phyloP scores from a whole-genome alignment of 2,797 vertebrate species.

The Platyrinchus mystaceus region DNA sequence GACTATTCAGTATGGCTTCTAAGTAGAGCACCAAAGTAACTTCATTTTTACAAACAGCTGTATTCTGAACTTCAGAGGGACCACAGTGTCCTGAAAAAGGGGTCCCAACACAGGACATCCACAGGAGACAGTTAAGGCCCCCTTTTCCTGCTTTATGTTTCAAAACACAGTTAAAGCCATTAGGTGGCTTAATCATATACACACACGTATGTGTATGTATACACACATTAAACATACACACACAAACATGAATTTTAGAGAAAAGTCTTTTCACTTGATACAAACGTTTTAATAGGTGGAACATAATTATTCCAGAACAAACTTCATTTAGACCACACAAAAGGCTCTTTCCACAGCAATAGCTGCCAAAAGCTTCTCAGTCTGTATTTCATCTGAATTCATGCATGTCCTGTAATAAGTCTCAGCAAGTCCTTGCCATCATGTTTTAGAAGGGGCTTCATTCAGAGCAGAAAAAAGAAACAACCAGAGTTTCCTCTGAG shows the following conservation, averaged over 20 bases:
- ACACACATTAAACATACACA: background rate
- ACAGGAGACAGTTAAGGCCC: background rate
- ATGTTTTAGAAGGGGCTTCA: background rate
- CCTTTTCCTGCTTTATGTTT: background rate
- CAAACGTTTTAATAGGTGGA: background rate
- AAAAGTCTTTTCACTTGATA: background rate
- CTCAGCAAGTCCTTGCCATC: background rate
- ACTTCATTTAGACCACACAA: background rate
- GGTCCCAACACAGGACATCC: background rate
- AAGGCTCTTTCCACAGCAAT: background rate
- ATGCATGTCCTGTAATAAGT: background rate
- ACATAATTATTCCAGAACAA: background rate
- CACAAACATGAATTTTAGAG: background rate
- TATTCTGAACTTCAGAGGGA: background rate
- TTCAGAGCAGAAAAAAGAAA: background rate
- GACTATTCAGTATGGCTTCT: background rate
- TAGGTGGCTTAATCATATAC: background rate
- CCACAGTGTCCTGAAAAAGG: background rate
- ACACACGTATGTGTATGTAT: rapidly evolving
- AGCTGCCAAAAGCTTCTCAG: background rate
- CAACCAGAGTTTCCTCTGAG: background rate
- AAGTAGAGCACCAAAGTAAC: background rate
- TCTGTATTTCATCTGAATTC: background rate
- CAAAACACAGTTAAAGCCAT: background rate
- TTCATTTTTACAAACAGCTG: background rate